phyloP scores from a whole-genome alignment of 2,113 vertebrate species.

The Clupea harengus region DNA sequence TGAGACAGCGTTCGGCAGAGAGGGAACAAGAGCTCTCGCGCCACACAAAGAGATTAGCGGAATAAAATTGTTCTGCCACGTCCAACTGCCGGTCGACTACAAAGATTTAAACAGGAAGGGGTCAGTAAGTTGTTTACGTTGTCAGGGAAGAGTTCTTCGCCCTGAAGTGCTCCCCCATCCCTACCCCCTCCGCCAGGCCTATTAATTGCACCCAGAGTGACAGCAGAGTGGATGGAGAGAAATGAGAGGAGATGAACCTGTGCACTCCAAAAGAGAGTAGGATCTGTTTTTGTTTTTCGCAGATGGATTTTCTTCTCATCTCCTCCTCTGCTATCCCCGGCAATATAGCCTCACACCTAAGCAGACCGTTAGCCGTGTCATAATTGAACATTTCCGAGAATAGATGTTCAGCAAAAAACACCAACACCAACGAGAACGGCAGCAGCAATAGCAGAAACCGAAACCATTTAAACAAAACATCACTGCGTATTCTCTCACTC shows the following conservation, averaged over 20 bases:
- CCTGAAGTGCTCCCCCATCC: background rate
- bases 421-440: background rate
- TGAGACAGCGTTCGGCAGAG: slow-evolving; percentile 62
- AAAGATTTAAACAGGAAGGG: slow-evolving; percentile 21
- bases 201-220: slow-evolving; percentile 38
- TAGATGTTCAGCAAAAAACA: background rate
- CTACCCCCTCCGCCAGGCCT: background rate
- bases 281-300: background rate
- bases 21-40: slow-evolving; percentile 63
- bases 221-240: slow-evolving; percentile 26
- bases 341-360: background rate
- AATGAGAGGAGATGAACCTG: slow-evolving; percentile 27
- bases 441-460: background rate
- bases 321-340: background rate
- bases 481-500: background rate
- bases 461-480: no score
- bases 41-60: slow-evolving; percentile 64
- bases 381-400: background rate
- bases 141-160: no score
- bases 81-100: background rate
- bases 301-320: slow-evolving; percentile 10
- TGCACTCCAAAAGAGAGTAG: slow-evolving; percentile 1
- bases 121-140: slow-evolving; percentile 23
- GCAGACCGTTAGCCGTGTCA: background rate
- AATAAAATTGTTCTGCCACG: slow-evolving; percentile 56